Base-by-base conservation (phyloP, 2,888 invertebrate genomes). In the Corythucha ciliata region DNA sequence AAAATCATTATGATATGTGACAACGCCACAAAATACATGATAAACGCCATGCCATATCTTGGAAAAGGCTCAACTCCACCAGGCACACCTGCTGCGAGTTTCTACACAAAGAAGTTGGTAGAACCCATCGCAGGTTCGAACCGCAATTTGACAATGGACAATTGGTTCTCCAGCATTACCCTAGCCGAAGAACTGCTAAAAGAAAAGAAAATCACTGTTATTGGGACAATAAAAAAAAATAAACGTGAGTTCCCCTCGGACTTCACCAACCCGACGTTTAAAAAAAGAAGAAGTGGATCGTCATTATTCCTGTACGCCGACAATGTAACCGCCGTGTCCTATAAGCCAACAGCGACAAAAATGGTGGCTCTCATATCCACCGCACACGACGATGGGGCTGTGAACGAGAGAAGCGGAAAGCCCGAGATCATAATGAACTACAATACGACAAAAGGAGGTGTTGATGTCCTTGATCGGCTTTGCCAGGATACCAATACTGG, bases 221-320 rank as follows among this genome's bases (percentile, higher is more conserved):
- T 53, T 27, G 58, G 56, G 24, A 58, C 57, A 6, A 51, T 59
- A 33, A 39, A 33, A 18, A 57, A 56, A 48, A 56, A 63, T 46
- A 65, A 63, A 57, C 49, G 50, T 33, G 59, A 64, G 47, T 54
- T 65, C 42, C 66, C 65, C 18, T 4, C 36, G 34, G 62, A 62
- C 49, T 64, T 66, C 53, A 47, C 57, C 14, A 57, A 59, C 6
- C 49, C 44, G 27, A 57, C 57, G 53, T 54, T 29, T 26, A 14
- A 39, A 33, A 40, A 47, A 16, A 52, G 60, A 36, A 20, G 44
- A 29, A 54, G 56, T 29, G 54, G 53, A 39, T 57, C 62, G 16
- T 57, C 59, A 12, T 26, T 62, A 10, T 64, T 63, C 57, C 60
- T 61, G 7, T 61, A 59, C 54, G 58, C 60, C 45, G 52, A 61